These are phyloP conservation scores for Macrosiphum euphorbiae DNA, from an alignment of 2,888 invertebrate genomes.

Conservation along the genomic window DNA sequence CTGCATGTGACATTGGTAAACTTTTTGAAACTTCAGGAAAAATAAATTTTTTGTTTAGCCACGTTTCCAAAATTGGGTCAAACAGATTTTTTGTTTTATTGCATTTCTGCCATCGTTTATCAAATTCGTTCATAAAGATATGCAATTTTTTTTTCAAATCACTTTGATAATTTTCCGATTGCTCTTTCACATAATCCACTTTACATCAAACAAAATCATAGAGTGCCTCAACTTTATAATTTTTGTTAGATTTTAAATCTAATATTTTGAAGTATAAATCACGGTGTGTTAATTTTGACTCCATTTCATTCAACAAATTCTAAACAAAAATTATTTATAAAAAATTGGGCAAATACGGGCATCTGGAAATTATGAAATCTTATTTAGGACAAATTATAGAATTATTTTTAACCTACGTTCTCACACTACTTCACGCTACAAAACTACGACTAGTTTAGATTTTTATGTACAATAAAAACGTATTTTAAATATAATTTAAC, in stretches of 20 bases:
- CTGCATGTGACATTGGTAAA: too few species aligned
- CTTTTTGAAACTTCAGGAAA: background rate
- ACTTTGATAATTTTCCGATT: background rate
- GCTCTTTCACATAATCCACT: background rate
- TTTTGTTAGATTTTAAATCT: background rate
- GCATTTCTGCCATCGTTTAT: background rate
- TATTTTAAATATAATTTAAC: background rate
- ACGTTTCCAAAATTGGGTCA: background rate
- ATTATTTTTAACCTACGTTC: background rate
- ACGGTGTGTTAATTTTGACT: background rate
- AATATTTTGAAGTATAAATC: background rate
- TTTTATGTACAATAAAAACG: background rate
- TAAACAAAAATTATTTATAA: background rate
- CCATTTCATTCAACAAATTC: background rate
- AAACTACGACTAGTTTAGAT: background rate
- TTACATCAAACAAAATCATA: background rate
- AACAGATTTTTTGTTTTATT: background rate
- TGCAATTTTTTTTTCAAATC: background rate
- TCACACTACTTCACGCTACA: background rate
- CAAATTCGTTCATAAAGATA: background rate
- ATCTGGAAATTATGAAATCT: conserved; percentile 23
- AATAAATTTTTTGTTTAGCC: background rate
- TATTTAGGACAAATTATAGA: background rate
- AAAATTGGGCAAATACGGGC: conserved; percentile 16
- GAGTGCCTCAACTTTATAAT: background rate